Base-by-base conservation (phyloP, 2,113 vertebrate species). In the Parotia lawesii region DNA sequence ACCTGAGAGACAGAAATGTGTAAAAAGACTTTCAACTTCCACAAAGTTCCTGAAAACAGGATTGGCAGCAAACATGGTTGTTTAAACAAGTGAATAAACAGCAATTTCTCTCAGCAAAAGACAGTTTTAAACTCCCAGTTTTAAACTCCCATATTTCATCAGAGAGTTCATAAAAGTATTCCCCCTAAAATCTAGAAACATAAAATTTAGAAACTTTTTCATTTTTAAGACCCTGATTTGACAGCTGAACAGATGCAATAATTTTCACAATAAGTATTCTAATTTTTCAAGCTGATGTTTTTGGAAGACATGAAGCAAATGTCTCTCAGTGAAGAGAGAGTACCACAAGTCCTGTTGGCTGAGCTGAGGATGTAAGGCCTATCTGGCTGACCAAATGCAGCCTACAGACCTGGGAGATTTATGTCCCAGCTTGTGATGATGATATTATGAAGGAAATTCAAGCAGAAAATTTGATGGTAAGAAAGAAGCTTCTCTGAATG, bases 1-100 rank as follows among this genome's bases (percentile, higher is more conserved):
- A 99, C 97, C 99, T 99, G 96, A 56, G 67, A 73, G 24, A 93
- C 61, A 89, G 25, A 94, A 71, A 92, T 85, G 85, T 5, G 61
- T 29, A 83, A 3, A 4, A 31, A 66, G 33, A 33, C 57, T 33
- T 92, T 88, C 69, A 23, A 24, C 50, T 91, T 25, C 35, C 35
- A 69, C 24, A 7, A 12, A 71, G 27, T 7, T 61, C 73, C 27
- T 64, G 37, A 53, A 45, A 88, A 61, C 8, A 58, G 15, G 15
- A 62, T 4, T 38, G 27, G n/a, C 19, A 85, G 10, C 18, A 80
- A 79, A 57, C 14, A 1, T 37, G 17, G 10, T 12, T 85, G 15
- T 47, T 83, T 74, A 79, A 86, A 64, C 29, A 87, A 74, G 21
- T 4, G 28, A 90, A 82, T 11, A 77, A 80, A 38, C 16, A 50